phyloP scores from a whole-genome alignment of 2,797 vertebrate species.

The Smutsia temminckii region DNA sequence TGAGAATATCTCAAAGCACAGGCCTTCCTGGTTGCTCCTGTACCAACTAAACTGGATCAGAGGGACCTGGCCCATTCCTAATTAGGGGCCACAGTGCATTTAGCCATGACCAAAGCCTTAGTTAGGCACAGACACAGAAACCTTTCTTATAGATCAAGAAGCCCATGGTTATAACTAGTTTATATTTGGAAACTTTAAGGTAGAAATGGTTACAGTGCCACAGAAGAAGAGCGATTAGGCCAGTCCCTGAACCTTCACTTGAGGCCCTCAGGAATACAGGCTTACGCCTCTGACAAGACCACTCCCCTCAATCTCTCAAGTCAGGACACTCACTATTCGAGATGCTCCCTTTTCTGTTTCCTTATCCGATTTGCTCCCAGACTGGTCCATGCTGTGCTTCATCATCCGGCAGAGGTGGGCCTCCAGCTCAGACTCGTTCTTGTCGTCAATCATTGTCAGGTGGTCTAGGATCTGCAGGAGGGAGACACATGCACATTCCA shows the following conservation, averaged over 20 bases:
- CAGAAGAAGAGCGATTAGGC: not conserved
- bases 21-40: not conserved
- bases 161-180: not conserved
- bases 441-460: slow-evolving; percentile 98
- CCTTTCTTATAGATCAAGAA: not conserved
- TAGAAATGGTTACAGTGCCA: not conserved
- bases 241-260: too few relatives aligned
- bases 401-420: slow-evolving; percentile 93
- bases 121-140: not conserved
- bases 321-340: slow-evolving; percentile 85
- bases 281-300: not conserved
- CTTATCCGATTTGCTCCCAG: slow-evolving; percentile 91
- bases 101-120: not conserved
- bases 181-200: not conserved
- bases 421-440: slow-evolving; percentile 97
- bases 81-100: not conserved
- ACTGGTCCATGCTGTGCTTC: slow-evolving; percentile 92
- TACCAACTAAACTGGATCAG: not conserved
- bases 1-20: not conserved
- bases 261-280: not conserved
- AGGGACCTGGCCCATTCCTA: not conserved
- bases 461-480: slow-evolving; percentile 94
- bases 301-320: too few relatives aligned
- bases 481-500: not conserved
- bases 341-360: slow-evolving; percentile 93